Base-by-base conservation (phyloP, 2,888 invertebrate genomes). In the Pterostichus madidus region DNA sequence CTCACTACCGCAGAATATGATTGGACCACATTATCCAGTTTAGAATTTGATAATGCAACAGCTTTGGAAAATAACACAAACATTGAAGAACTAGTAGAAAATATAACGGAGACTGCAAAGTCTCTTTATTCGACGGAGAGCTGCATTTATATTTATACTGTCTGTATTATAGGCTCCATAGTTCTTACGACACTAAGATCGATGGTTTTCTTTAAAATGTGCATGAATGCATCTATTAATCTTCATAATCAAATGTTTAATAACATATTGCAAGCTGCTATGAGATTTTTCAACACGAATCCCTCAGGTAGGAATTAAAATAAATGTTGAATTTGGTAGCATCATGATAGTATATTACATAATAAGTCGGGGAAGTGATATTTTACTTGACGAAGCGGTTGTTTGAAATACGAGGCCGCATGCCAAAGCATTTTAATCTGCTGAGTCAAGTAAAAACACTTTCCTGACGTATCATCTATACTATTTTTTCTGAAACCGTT, bases 221-320 rank as follows among this genome's bases (percentile, higher is more conserved):
- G 95, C 88, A 94, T 96, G 92, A 92, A 92, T 44, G 94, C 96
- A 15, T 95, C 96, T 0, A 93, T 93, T 84, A 92, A 91, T 79
- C 90, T 97, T 0, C 97, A 97, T 89, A 94, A 95, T 87, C 91
- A 90, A 31, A 96, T 97, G 96, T 96, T 97, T 89, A 90, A 92
- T 17, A 93, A 94, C 85, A 92, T 97, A 46, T 89, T 97, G 8
- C 91, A 94, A 84, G 94, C 96, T 0, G 95, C 96, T 0, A 95
- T 96, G 92, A 90, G 93, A 31, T 97, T 97, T 90, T 97, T 97
- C 89, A 95, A 96, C 88, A 94, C 93, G 5, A 96, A 97, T 89
- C 95, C 97, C 0, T 94, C 96, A 11, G 94, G 94, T 92, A 89
- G 91, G 91, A 85, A 52, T 13, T 52, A 5, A 52, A 52, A 52